Base-by-base conservation (phyloP, 2,888 invertebrate genomes). In the Pseudanteris insignis region DNA sequence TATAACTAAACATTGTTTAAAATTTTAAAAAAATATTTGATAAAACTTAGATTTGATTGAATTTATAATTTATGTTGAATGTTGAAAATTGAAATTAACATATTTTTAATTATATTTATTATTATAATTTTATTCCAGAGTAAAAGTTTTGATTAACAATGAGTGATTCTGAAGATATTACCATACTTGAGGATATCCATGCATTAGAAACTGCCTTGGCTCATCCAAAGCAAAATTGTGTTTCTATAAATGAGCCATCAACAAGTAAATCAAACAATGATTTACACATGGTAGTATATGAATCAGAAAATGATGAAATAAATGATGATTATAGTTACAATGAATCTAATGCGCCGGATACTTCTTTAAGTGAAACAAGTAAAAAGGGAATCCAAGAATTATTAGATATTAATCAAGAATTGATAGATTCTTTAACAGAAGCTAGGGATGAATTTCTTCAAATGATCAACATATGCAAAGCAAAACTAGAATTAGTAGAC, bases 381-480 rank as follows among this genome's bases (percentile, higher is more conserved):
- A 2, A 63, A 46, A 54, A 63, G 24, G 30, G 66, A 2, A 62
- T 83, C 29, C 70, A 77, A 1, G n/a, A n/a, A n/a, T n/a, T n/a
- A n/a, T n/a, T n/a, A n/a, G n/a, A n/a, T n/a, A 64, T 81, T 0
- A 85, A 84, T 67, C 81, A 77, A 67, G 63, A 79, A 44, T 71
- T 80, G 28, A 80, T 81, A 8, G 77, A 80, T 30, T 78, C 78
- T 46, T 64, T 83, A 6, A 54, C 64, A 7, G 66, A 69, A n/a
- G 70, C 83, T 0, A 81, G 81, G 65, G 73, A 70, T 29, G 69
- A 79, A 18, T 68, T 83, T 2, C 62, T 65, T 0, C 26, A 43
- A 0, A 70, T 81, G 2, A 69, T 84, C 4, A 43, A 65, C 1
- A 79, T 82, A 54, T 83, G 84, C 32, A 72, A 77, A 11, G 60